Conservation (phyloP, 2,113 vertebrate species). For the Trinectes maculatus region DNA sequence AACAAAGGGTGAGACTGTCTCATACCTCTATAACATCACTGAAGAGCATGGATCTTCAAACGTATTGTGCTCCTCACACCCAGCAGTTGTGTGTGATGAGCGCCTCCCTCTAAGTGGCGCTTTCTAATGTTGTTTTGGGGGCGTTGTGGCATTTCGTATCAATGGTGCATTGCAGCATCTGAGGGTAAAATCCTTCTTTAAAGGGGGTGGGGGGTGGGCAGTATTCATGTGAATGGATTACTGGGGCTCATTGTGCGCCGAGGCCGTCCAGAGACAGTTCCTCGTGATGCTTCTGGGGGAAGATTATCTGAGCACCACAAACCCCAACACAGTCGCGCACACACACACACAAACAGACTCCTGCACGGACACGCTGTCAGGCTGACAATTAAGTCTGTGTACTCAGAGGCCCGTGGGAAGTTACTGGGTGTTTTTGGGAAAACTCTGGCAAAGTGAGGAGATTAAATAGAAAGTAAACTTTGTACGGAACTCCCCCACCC, state of each 20-base stretch:
- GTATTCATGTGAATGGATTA: slow-evolving; percentile 68
- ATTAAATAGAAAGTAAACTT: slow-evolving; percentile 28
- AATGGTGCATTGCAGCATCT: slow-evolving; percentile 53
- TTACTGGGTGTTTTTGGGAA: slow-evolving; percentile 16
- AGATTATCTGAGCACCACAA: slow-evolving; percentile 25
- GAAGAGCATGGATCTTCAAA: too few species aligned
- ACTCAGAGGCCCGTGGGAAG: slow-evolving; percentile 24
- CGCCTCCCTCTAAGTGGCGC: too few species aligned
- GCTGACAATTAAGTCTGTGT: slow-evolving; percentile 46
- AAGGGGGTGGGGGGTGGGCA: slow-evolving; percentile 30
- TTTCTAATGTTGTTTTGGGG: too few species aligned
- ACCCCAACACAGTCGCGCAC: slow-evolving; percentile 4
- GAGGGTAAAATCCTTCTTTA: slow-evolving; percentile 40
- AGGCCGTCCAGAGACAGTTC: slow-evolving; percentile 54
- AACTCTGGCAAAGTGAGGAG: slow-evolving; percentile 3
- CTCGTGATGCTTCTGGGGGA: slow-evolving; percentile 34
- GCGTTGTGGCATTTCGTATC: slow-evolving; percentile 18
- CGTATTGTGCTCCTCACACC: too few species aligned
- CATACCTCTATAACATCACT: too few species aligned
- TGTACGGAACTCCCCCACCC: slow-evolving; percentile 1
- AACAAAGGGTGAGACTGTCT: too few species aligned
- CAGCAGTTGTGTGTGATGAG: too few species aligned
- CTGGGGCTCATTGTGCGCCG: slow-evolving; percentile 50
- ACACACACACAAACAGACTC: neutral
- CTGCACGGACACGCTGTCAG: slow-evolving; percentile 15